Evolutionary conservation across 2,888 invertebrate genomes (phyloP), one percentile per base, ranked within the genome.

Genomic region (Acrobasis suavella): DNA sequence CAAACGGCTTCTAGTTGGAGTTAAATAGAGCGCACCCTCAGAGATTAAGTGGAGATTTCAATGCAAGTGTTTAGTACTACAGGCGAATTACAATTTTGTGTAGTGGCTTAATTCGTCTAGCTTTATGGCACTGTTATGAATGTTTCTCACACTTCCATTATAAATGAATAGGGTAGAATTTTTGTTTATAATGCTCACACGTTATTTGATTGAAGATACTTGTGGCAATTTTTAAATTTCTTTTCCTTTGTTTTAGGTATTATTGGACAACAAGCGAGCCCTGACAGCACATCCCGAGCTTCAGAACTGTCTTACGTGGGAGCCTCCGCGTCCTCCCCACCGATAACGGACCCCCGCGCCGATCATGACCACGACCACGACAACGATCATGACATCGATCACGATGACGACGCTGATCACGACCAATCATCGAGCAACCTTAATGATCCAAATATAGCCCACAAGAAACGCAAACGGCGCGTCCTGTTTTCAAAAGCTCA

Each of bases 401-500:
- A 93, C 64, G 93, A 93, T 56, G 94, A 95, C 64, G 94, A 95
- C 61, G 89, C 92, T 46, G 92, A 93, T 51, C 89, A 90, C 66
- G 93, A 93, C 66, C 86, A 81, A 63, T 82, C 76, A 65, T 78
- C 78, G 67, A 87, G 75, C 76, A 80, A 79, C 68, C 85, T 72
- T 77, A 74, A 79, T 82, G 86, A 88, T 67, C 88, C 89, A 65
- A 94, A 82, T 75, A 89, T 93, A 50, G 85, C 93, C 62, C 96
- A 96, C 79, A 98, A 98, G 87, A 98, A 98, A 80, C 95, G 99
- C 64, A 99, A 99, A 88, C 94, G 99, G 62, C 94, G 99, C 2
- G 99, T 99, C 0, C 94, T 99, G 1, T 99, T 99, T 89, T 98
- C 98, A 60, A 99, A 99, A 89, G 97, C 98, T 0, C 99, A 99